Percentiles rank a stretch among this genome's conserved stretches.
These are phyloP conservation scores for Philaethria dido DNA, from an alignment of 2,888 invertebrate genomes.

Conservation along the genomic window DNA sequence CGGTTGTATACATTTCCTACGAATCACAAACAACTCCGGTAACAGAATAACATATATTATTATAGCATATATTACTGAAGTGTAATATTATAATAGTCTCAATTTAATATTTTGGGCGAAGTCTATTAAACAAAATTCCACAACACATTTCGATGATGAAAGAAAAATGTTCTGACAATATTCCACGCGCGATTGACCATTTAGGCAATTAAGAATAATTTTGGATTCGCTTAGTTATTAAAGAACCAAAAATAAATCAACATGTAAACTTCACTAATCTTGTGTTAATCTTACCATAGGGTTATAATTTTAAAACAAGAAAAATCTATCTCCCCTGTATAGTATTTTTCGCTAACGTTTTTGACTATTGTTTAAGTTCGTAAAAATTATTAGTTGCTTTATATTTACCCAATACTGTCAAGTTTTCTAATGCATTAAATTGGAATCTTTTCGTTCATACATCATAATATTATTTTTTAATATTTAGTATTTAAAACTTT, in stretches of 20 bases:
- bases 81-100: not conserved
- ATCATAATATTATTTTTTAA: too few relatives aligned
- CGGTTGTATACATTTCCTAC: too few relatives aligned
- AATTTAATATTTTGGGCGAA: constrained; percentile 6
- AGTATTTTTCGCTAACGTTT: too few relatives aligned
- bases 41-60: not conserved
- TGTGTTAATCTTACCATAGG: not conserved
- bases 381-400: too few relatives aligned
- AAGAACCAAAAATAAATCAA: constrained; percentile 54
- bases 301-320: not conserved
- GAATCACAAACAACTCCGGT: not conserved
- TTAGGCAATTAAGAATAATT: constrained; percentile 38
- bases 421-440: too few relatives aligned
- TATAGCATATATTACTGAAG: not conserved
- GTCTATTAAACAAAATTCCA: constrained; percentile 8
- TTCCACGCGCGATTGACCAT: constrained; percentile 23
- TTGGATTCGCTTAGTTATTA: constrained; percentile 35
- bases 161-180: constrained; percentile 31
- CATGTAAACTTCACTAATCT: constrained; percentile 44
- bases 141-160: constrained; percentile 35
- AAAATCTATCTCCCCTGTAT: too few relatives aligned
- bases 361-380: too few relatives aligned
- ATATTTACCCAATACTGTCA: too few relatives aligned
- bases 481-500: too few relatives aligned
- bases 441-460: too few relatives aligned